These are phyloP conservation scores for Aptenodytes patagonicus DNA, from an alignment of 2,113 vertebrate genomes.

Conservation along the genomic window DNA sequence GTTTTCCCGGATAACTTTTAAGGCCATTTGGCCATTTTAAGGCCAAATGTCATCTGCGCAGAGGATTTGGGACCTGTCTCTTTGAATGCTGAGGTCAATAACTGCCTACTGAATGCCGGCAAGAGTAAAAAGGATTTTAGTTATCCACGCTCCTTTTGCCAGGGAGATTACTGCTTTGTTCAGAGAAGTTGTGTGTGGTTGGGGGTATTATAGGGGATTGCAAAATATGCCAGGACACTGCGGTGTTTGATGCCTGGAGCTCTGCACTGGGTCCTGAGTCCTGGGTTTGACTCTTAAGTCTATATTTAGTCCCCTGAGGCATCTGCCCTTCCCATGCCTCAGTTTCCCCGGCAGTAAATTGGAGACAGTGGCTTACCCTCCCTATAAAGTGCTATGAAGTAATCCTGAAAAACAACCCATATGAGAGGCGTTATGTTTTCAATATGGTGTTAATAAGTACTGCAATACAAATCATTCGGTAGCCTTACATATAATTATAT, in stretches of 20 bases:
- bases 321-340: neutral
- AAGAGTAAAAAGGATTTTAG: neutral
- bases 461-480: neutral
- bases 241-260: neutral
- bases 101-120: neutral
- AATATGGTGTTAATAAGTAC: slow-evolving; percentile 1
- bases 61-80: neutral
- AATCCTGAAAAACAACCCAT: neutral
- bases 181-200: neutral
- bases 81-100: neutral
- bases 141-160: neutral
- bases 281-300: neutral
- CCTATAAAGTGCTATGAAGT: neutral
- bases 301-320: neutral
- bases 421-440: neutral
- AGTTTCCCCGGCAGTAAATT: neutral
- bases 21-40: neutral
- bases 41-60: neutral
- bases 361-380: neutral
- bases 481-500: slow-evolving; percentile 40
- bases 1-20: neutral
- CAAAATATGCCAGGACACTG: neutral
- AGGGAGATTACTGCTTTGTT: neutral
- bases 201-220: neutral
- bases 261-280: neutral